Conservation (phyloP, 2,797 vertebrate genomes). For the Sebastiscus albofasciatus region DNA sequence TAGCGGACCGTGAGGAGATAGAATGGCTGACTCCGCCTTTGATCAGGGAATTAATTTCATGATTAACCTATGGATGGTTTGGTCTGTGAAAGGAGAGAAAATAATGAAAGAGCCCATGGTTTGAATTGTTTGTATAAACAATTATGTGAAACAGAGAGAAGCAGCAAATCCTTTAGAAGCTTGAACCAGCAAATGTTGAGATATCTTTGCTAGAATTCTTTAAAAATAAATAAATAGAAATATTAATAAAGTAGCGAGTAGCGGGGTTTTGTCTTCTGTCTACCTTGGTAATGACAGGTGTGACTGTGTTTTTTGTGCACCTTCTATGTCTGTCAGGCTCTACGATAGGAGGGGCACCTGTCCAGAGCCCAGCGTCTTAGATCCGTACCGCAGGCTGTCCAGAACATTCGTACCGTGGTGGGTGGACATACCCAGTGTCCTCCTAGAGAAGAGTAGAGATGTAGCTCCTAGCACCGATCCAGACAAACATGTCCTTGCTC, state of each 20-base stretch:
- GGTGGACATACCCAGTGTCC: conserved; percentile 71
- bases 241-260: no score
- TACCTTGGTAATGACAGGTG: conserved; percentile 6
- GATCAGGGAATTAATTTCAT: neutral
- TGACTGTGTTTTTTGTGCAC: conserved; percentile 42
- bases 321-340: conserved; percentile 74
- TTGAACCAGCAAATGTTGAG: neutral
- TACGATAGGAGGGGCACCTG: conserved; percentile 81
- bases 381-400: conserved; percentile 77
- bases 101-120: neutral
- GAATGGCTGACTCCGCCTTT: neutral
- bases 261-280: conserved; percentile 2
- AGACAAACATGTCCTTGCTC: conserved; percentile 5
- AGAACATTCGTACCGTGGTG: conserved; percentile 80
- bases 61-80: neutral
- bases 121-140: neutral
- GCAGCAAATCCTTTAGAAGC: neutral
- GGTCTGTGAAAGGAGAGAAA: neutral
- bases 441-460: conserved; percentile 40
- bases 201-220: no score
- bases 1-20: no score
- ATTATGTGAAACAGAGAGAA: neutral
- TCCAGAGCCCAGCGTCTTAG: conserved; percentile 70
- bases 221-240: no score
- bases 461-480: conserved; percentile 36